Evolutionary conservation across 2,113 vertebrate genomes (phyloP), one percentile per base, ranked within the genome.

Genomic region (Ceyx cyanopectus): DNA sequence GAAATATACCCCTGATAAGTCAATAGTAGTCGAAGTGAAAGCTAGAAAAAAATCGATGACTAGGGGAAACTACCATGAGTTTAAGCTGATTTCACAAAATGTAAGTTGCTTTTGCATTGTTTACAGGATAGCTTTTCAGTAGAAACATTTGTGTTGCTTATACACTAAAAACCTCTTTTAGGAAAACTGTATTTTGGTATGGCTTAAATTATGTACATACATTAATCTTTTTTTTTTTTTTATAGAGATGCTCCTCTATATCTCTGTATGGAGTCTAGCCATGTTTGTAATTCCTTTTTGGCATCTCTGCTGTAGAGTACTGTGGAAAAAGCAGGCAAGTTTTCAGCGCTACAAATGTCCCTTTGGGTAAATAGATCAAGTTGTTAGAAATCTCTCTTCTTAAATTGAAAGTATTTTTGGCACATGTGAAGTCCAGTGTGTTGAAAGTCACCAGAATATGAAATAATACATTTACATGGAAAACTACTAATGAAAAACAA

Each of bases 401-500:
- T 67, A 70, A 83, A 82, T 50, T 69, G 13, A 26, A 62, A 75
- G 8, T 37, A 61, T 78, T 89, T 79, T 5, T 80, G 41, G 57
- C 14, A 65, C 1, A 0, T 5, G 13, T 62, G 68, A 90, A 66
- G 29, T 66, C 51, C 15, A 24, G 6, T n/a, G 13, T 40, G 68
- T 81, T 61, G 29, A 41, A 79, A 81, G 11, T 66, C 27, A 62
- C 46, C 30, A 51, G 26, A 61, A 48, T 69, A 22, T 62, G 50
- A n/a, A 72, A 62, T 54, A 58, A 53, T 43, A 53, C 73, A 79
- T 67, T 51, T 76, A 46, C 48, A 73, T 73, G 37, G 86, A 62
- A 87, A 93, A 72, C 27, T 87, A 62, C 48, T 46, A 56, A 61
- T 60, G 37, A 65, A 50, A 91, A 94, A 69, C 24, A 86, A 94